Evolutionary conservation across 2,113 vertebrate species (phyloP).

Genomic region (Heptranchias perlo): DNA sequence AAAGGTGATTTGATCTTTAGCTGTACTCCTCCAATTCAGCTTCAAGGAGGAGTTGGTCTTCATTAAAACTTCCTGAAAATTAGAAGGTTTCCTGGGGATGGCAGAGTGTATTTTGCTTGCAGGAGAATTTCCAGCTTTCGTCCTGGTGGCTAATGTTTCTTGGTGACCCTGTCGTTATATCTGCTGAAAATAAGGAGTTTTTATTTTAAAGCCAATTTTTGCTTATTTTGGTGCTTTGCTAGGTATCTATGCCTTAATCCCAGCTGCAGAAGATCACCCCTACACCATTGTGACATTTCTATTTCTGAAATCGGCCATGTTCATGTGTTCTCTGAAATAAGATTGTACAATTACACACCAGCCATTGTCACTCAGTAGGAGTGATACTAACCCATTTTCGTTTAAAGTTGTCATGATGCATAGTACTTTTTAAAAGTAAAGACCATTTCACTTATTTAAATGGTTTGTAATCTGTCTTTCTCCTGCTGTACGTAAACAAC

Average conservation of each 20-base stretch:
- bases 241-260: not conserved
- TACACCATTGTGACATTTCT: not conserved
- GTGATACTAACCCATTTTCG: not conserved
- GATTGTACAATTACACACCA: not conserved
- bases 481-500: not conserved
- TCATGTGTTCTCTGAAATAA: not conserved
- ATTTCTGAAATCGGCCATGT: not conserved
- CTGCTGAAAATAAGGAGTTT: not conserved
- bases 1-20: not conserved
- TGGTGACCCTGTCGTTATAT: not conserved
- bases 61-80: not conserved
- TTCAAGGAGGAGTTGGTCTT: not conserved
- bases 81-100: not conserved
- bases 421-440: not conserved
- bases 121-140: not conserved
- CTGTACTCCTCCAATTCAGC: not conserved
- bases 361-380: not conserved
- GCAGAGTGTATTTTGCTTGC: not conserved
- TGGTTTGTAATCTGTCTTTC: not conserved
- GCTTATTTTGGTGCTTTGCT: not conserved
- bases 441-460: not conserved
- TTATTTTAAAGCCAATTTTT: not conserved
- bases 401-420: not conserved
- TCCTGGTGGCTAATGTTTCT: not conserved
- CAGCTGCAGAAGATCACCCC: not conserved